These are phyloP conservation scores for Psylliodes chrysocephalus DNA, from an alignment of 2,888 invertebrate genomes.

Conservation along the genomic window DNA sequence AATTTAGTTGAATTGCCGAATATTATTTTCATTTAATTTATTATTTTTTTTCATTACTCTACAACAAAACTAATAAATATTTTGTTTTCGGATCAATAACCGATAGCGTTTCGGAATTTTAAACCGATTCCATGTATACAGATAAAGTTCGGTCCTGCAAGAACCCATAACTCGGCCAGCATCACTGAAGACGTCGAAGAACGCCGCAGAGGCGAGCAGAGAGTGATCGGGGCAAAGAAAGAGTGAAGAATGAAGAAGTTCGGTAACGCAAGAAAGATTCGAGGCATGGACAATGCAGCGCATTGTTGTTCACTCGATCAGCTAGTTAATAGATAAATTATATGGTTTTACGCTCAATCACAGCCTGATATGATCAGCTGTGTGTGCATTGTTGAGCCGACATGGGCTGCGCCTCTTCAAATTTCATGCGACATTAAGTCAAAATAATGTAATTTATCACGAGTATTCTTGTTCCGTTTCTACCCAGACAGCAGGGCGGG, in stretches of 20 bases:
- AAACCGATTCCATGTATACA: neutral
- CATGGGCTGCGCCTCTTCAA: slow-evolving; percentile 62
- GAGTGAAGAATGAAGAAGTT: slow-evolving; percentile 11
- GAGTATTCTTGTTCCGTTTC: slow-evolving; percentile 46
- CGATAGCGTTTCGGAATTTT: too few relatives aligned
- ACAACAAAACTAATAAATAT: too few relatives aligned
- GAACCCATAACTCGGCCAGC: neutral
- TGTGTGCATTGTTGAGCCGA: slow-evolving; percentile 61
- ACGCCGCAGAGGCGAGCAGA: neutral
- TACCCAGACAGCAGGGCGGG: slow-evolving; percentile 31
- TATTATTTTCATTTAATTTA: too few relatives aligned
- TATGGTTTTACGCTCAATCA: slow-evolving; percentile 65
- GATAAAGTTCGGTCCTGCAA: slow-evolving; percentile 2
- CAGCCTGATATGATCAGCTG: slow-evolving; percentile 61
- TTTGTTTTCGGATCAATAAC: too few relatives aligned
- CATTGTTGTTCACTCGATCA: slow-evolving; percentile 59
- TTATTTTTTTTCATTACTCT: too few relatives aligned
- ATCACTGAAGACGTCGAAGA: neutral
- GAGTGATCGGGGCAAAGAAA: neutral
- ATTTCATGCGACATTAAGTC: slow-evolving; percentile 66
- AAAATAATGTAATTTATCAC: slow-evolving; percentile 64
- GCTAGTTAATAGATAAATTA: slow-evolving; percentile 65
- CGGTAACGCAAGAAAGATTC: slow-evolving; percentile 23
- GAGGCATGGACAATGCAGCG: slow-evolving; percentile 57
- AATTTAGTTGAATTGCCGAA: too few relatives aligned